Evolutionary conservation across 2,797 vertebrate species (phyloP).

Genomic region (Cottoperca gobio): DNA sequence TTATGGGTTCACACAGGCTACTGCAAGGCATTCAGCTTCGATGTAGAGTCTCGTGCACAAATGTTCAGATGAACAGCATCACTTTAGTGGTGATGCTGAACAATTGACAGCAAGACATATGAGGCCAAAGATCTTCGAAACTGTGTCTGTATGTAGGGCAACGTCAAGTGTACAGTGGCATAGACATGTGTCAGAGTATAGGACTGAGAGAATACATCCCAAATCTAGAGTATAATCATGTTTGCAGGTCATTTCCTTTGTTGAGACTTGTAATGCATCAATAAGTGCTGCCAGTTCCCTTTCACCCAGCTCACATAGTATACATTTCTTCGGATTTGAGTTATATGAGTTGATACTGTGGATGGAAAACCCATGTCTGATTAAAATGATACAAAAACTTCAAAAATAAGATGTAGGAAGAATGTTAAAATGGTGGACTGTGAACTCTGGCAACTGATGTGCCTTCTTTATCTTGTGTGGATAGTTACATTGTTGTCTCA

Average conservation of each 20-base stretch:
- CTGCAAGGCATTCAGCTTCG: neutral
- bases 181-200: neutral
- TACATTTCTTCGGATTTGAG: neutral
- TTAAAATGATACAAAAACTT: neutral
- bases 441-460: neutral
- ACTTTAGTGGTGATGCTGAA: constrained; percentile 32
- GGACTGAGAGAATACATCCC: neutral
- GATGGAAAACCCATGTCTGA: neutral
- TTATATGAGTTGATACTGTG: neutral
- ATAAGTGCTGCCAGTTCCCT: neutral
- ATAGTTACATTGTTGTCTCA: neutral
- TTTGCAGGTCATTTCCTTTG: neutral
- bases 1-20: constrained; percentile 4
- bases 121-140: constrained; percentile 19
- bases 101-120: constrained; percentile 21
- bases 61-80: constrained; percentile 13
- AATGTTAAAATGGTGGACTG: neutral
- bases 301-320: neutral
- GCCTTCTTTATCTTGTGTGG: neutral
- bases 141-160: constrained; percentile 38
- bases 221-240: neutral
- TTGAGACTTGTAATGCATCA: constrained; percentile 7
- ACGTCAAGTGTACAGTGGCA: constrained; percentile 1
- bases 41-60: neutral
- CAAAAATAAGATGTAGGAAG: neutral